Evolutionary conservation across 2,888 invertebrate genomes (phyloP).

Genomic region (Napeogenes sylphis): DNA sequence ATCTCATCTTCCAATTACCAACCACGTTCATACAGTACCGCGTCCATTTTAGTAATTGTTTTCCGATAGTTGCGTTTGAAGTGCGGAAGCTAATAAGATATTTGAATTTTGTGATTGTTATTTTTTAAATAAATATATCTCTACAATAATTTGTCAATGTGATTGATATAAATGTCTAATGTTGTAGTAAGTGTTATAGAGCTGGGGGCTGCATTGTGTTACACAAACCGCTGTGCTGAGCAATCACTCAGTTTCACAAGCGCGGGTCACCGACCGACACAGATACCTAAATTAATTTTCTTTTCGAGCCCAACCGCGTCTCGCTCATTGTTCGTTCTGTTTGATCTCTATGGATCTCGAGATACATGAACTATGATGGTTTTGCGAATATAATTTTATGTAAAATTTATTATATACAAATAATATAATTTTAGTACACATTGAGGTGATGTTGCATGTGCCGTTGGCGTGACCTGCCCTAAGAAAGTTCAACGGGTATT

Average conservation of each 20-base stretch:
- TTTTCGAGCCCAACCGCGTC: conserved; percentile 62
- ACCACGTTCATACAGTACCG: conserved; percentile 53
- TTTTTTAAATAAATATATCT: too few species aligned
- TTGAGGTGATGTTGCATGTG: conserved; percentile 26
- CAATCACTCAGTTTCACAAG: conserved; percentile 74
- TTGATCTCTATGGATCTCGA: conserved; percentile 54
- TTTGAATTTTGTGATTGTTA: too few species aligned
- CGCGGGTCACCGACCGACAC: conserved; percentile 73
- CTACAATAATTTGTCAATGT: too few species aligned
- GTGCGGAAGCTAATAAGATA: not conserved
- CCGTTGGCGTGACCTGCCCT: conserved; percentile 35
- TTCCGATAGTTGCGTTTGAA: conserved; percentile 45
- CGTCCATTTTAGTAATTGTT: conserved; percentile 64
- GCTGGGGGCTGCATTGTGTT: conserved; percentile 65
- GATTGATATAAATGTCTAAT: too few species aligned
- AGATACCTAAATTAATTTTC: conserved; percentile 77
- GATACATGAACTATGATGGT: conserved; percentile 12
- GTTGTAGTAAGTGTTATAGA: too few species aligned
- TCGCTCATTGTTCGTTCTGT: conserved; percentile 65
- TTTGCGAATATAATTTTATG: conserved; percentile 3
- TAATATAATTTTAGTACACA: conserved; percentile 6
- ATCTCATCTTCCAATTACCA: conserved; percentile 76
- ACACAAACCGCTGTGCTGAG: conserved; percentile 64
- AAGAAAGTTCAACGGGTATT: conserved; percentile 33
- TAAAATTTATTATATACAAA: too few species aligned